Percentiles rank a stretch among this genome's conserved stretches.
Evolutionary conservation across 2,113 vertebrate genomes (phyloP).

Genomic region (Pseudonaja textilis): DNA sequence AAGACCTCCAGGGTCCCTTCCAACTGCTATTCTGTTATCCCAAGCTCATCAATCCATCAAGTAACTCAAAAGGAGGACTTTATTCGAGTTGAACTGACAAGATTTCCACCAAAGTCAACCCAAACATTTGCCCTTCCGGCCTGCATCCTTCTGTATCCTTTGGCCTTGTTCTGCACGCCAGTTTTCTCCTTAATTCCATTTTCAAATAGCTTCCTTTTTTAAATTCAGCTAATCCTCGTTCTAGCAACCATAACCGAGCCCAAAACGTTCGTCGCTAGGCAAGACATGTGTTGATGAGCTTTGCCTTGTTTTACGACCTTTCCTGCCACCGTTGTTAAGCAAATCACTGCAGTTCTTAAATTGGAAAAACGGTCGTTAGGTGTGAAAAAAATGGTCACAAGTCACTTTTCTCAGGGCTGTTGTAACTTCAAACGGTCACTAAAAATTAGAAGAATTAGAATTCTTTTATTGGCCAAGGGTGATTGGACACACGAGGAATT

Average conservation of each 20-base stretch:
- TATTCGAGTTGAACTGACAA: neutral
- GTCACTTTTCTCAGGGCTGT: neutral
- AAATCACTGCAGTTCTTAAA: neutral
- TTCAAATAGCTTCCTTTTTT: neutral
- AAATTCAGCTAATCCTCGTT: neutral
- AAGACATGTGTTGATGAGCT: neutral
- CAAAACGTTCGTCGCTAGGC: neutral
- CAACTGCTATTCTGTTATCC: neutral
- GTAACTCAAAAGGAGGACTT: neutral
- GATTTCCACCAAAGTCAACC: neutral
- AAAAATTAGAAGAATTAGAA: too few relatives aligned
- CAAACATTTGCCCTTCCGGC: too few relatives aligned
- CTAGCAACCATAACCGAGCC: neutral
- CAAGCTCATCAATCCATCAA: neutral
- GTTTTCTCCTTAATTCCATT: too few relatives aligned
- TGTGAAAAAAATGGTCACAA: neutral
- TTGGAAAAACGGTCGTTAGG: neutral
- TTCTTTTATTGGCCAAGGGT: too few relatives aligned
- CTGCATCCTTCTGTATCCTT: neutral
- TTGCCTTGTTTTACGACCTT: neutral
- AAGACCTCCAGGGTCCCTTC: neutral
- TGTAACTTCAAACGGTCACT: neutral
- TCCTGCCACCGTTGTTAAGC: neutral
- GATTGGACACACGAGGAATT: too few relatives aligned
- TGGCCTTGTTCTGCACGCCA: neutral